Evolutionary conservation across 1,140 invertebrate genomes (phyloP), one percentile per base, ranked within the genome.

Genomic region (Drosophila melanica): DNA sequence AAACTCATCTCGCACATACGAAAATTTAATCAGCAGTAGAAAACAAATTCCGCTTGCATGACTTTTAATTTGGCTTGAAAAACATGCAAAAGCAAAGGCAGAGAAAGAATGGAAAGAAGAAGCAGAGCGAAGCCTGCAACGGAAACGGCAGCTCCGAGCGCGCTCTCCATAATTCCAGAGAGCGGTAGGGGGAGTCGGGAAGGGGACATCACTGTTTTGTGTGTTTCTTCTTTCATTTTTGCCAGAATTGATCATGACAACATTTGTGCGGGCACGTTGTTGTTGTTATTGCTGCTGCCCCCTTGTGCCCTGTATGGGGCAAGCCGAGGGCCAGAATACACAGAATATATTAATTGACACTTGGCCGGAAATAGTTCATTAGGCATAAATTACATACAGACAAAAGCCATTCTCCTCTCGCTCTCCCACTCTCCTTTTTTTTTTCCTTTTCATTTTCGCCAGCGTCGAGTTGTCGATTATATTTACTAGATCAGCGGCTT

Each of bases 301-400:
- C 72, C 62, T 48, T 58, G 66, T 86, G 69, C 62, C 71, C 65
- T 64, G 79, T 37, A 33, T 68, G 65, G 57, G 50, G 47, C 47
- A 51, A 14, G 44, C 45, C 62, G 69, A 66, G 69, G 63, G 69
- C 69, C 47, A 58, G 63, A 72, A 70, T 64, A 70, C 50, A 81
- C 84, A 84, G 84, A 87, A 87, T 87, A 87, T 73, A 87, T 87
- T 87, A 87, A 87, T 87, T 87, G 84, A 87, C 84, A 87, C 84
- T 87, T 87, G 85, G 84, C 84, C 84, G 84, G 84, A 87, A 87
- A 87, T 89, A 87, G 85, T 87, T 87, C 84, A 87, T 87, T 87
- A 87, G 85, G 84, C 84, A 87, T 87, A 87, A 84, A 87, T 84
- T 87, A 90, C 81, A 68, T 79, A 84, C 82, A 82, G 84, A 89